Conservation (phyloP, 2,888 invertebrate species). For the Eristalis pertinax region DNA sequence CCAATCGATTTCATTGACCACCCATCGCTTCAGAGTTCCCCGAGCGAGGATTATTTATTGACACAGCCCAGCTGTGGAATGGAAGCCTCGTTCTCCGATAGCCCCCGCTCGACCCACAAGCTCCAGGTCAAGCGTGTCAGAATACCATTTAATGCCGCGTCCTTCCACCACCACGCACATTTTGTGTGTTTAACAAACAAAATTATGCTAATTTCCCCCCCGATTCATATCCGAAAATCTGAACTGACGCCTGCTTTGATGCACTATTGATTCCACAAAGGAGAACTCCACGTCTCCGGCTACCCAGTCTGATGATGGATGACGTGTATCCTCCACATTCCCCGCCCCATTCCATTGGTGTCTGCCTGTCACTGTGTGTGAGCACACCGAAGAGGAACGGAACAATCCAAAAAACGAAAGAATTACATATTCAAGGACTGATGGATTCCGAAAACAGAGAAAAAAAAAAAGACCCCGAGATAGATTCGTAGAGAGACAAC, state of each 20-base stretch:
- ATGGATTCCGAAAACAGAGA: constrained; percentile 51
- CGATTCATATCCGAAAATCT: constrained; percentile 63
- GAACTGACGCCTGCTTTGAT: constrained; percentile 66
- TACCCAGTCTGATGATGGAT: constrained; percentile 65
- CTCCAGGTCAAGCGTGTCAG: neutral
- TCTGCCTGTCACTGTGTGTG: neutral
- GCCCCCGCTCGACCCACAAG: neutral
- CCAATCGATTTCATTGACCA: too few relatives aligned
- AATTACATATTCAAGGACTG: constrained; percentile 51
- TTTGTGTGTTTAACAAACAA: constrained; percentile 42
- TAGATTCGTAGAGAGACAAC: constrained; percentile 10
- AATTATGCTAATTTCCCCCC: constrained; percentile 64
- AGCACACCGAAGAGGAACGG: neutral
- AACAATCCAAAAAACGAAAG: constrained; percentile 2
- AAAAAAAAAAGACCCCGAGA: constrained; percentile 10
- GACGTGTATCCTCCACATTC: constrained; percentile 5
- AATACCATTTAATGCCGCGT: neutral
- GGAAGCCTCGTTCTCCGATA: neutral
- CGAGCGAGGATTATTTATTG: neutral
- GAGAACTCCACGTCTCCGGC: constrained; percentile 29
- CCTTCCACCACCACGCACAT: neutral
- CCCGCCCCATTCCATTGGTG: neutral
- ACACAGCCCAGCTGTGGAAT: neutral
- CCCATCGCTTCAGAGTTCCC: neutral
- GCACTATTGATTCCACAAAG: constrained; percentile 61